phyloP scores from a whole-genome alignment of 2,888 invertebrate genomes.

The Mythimna vitellina region DNA sequence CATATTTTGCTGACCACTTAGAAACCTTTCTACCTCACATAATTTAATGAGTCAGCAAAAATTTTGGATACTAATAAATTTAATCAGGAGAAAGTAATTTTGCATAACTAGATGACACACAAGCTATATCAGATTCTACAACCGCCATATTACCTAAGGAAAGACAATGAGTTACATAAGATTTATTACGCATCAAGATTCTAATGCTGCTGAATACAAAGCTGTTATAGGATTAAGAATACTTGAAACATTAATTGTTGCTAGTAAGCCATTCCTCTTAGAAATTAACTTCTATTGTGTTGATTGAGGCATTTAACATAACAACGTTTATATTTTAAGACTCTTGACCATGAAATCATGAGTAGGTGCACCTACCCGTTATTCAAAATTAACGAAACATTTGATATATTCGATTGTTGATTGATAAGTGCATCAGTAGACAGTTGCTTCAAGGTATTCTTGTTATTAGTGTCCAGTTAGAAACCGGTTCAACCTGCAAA shows the following conservation, averaged over 20 bases:
- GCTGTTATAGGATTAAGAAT: constrained; percentile 41
- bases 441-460: constrained; percentile 53
- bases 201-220: constrained; percentile 25
- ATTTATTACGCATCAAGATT: constrained; percentile 31
- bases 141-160: constrained; percentile 65
- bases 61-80: constrained; percentile 44
- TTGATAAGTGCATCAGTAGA: constrained; percentile 55
- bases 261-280: constrained; percentile 29
- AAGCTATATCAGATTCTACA: constrained; percentile 67
- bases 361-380: constrained; percentile 11
- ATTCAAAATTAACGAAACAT: constrained; percentile 41
- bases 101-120: constrained; percentile 66
- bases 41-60: constrained; percentile 29
- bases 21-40: constrained; percentile 15
- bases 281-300: constrained; percentile 47
- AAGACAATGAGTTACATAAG: constrained; percentile 80
- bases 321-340: constrained; percentile 38
- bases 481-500: constrained; percentile 50
- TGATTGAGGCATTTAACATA: constrained; percentile 51
- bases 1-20: constrained; percentile 30
- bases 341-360: constrained; percentile 39
- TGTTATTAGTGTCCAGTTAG: constrained; percentile 48
- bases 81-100: constrained; percentile 78
- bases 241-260: constrained; percentile 40
- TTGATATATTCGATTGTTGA: constrained; percentile 52